These are phyloP conservation scores for Pantala flavescens DNA, from an alignment of 1,140 invertebrate species.

Conservation along the genomic window DNA sequence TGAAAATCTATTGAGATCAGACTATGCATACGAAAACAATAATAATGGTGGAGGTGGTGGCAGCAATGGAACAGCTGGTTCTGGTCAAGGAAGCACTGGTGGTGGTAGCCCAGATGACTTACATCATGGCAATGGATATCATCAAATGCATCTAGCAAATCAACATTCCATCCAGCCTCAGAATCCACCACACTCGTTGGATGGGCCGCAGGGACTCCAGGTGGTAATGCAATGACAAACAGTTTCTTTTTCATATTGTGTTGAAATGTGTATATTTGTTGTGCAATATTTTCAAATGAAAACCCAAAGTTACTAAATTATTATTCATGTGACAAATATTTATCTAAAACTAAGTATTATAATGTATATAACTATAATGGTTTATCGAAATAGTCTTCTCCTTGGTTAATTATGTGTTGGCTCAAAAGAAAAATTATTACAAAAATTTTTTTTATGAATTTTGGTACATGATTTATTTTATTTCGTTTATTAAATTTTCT, in stretches of 20 bases:
- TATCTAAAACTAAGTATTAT: too few relatives aligned
- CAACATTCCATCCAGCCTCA: neutral
- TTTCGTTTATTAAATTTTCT: too few relatives aligned
- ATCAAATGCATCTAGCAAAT: neutral
- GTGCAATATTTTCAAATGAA: too few relatives aligned
- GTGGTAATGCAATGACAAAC: neutral
- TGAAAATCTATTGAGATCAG: slow-evolving; percentile 73
- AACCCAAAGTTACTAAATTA: too few relatives aligned
- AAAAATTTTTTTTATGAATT: too few relatives aligned
- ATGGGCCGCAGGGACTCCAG: slow-evolving; percentile 4
- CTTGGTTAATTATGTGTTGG: too few relatives aligned
- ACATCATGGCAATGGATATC: neutral
- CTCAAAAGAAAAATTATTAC: too few relatives aligned
- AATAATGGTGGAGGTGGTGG: slow-evolving; percentile 42
- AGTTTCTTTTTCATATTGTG: neutral
- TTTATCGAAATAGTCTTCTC: too few relatives aligned
- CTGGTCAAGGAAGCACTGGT: slow-evolving; percentile 17
- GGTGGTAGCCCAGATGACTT: neutral
- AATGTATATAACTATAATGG: too few relatives aligned
- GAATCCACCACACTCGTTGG: neutral
- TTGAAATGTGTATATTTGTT: too few relatives aligned
- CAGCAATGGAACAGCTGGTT: slow-evolving; percentile 40
- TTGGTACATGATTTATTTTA: too few relatives aligned
- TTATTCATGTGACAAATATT: too few relatives aligned
- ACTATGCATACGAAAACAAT: slow-evolving; percentile 46